Evolutionary conservation across 2,113 vertebrate genomes (phyloP).

Genomic region (Tylochromis polylepis): DNA sequence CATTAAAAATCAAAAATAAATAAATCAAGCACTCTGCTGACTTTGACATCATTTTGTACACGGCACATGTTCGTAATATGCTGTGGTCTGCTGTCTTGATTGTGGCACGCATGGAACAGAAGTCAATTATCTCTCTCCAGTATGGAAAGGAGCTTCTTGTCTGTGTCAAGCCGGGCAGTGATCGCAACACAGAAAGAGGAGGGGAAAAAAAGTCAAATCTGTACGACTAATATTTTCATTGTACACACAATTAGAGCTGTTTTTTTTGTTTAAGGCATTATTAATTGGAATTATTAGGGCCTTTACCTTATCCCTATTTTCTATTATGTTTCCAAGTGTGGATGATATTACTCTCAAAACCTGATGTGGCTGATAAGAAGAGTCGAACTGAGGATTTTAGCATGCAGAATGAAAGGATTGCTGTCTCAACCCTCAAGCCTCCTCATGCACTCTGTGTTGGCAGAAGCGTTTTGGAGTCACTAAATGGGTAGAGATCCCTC

Average conservation of each 20-base stretch:
- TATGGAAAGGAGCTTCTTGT: constrained; percentile 45
- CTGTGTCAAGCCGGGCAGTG: constrained; percentile 11
- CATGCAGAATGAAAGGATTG: not conserved
- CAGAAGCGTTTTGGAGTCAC: constrained; percentile 13
- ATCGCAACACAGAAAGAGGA: constrained; percentile 5
- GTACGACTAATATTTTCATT: not conserved
- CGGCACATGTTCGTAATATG: constrained; percentile 67
- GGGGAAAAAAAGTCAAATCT: not conserved
- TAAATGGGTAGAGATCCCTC: constrained; percentile 42
- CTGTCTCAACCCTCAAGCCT: not conserved
- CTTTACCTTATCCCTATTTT: not conserved
- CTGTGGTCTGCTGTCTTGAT: constrained; percentile 67
- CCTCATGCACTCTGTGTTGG: constrained; percentile 1
- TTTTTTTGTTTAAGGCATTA: not conserved
- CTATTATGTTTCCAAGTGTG: not conserved
- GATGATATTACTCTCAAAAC: not conserved
- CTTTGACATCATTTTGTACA: constrained; percentile 64
- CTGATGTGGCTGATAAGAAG: not conserved
- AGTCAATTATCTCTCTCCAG: constrained; percentile 57
- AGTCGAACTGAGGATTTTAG: not conserved
- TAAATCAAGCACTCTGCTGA: constrained; percentile 63
- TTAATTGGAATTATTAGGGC: not conserved
- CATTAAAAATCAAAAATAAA: constrained; percentile 68
- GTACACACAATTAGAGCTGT: not conserved
- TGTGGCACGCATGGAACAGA: constrained; percentile 64